These are phyloP conservation scores for Campylorhamphus procurvoides DNA, from an alignment of 2,113 vertebrate species.

Conservation along the genomic window DNA sequence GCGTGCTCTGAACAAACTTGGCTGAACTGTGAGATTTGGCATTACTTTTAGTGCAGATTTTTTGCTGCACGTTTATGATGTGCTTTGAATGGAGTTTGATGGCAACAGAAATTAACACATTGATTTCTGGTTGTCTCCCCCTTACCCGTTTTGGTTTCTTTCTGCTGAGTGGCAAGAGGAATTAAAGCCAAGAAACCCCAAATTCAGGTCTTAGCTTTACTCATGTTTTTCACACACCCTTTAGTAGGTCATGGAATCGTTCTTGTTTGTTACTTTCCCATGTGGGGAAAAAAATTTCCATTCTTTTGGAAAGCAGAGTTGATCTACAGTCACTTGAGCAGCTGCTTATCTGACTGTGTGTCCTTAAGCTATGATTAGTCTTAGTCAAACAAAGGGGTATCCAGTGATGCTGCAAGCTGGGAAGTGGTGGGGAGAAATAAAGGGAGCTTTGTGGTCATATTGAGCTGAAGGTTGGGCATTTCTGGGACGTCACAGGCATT, in stretches of 20 bases:
- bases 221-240: background rate
- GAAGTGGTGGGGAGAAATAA: background rate
- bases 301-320: slow-evolving; percentile 17
- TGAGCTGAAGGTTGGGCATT: background rate
- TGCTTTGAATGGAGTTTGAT: background rate
- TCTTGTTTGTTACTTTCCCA: slow-evolving; percentile 23
- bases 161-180: background rate
- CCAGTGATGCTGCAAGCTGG: background rate
- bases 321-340: slow-evolving; percentile 23
- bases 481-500: background rate
- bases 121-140: background rate
- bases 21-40: background rate
- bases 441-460: background rate
- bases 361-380: slow-evolving; percentile 40
- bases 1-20: background rate
- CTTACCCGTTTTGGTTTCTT: background rate
- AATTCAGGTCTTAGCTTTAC: slow-evolving; percentile 2
- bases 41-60: background rate
- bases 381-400: slow-evolving; percentile 31
- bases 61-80: background rate
- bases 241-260: slow-evolving; percentile 29
- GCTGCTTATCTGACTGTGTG: slow-evolving; percentile 35
- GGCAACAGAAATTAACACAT: background rate
- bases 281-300: background rate
- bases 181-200: slow-evolving; percentile 12